Evolutionary conservation across 2,797 vertebrate genomes (phyloP).

Genomic region (Malacoctenus gilli): DNA sequence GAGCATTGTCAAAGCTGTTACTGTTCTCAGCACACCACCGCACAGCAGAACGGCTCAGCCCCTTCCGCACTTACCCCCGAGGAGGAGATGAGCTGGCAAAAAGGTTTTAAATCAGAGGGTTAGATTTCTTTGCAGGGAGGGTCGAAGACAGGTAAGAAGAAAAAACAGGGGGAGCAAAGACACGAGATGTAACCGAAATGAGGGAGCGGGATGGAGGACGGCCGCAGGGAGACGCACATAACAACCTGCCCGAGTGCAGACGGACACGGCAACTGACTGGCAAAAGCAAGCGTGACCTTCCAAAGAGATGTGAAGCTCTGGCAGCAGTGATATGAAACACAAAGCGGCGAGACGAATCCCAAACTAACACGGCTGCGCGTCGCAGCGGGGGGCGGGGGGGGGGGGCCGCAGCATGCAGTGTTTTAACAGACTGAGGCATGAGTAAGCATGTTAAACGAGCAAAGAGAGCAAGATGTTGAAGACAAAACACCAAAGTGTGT

Average conservation of each 20-base stretch:
- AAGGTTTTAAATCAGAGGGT: neutral
- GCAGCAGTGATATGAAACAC: neutral
- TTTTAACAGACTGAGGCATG: neutral
- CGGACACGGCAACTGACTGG: conserved; percentile 2
- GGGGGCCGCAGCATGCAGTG: neutral
- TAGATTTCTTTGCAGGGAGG: neutral
- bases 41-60: conserved; percentile 42
- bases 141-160: neutral
- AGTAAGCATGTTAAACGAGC: neutral
- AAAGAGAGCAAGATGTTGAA: too few species aligned
- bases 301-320: neutral
- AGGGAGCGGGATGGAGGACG: too few species aligned
- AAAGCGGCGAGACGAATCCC: neutral
- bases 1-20: conserved; percentile 58
- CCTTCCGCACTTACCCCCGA: conserved; percentile 6
- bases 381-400: too few species aligned
- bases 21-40: conserved; percentile 42
- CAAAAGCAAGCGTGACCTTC: conserved; percentile 3
- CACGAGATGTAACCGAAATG: neutral
- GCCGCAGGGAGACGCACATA: conserved; percentile 3
- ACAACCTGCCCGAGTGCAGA: neutral
- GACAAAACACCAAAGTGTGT: too few species aligned
- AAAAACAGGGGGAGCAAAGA: conserved; percentile 1
- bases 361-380: neutral
- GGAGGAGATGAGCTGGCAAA: conserved; percentile 27